Evolutionary conservation across 2,888 invertebrate species (phyloP).

Genomic region (Cryptosula pallasiana): DNA sequence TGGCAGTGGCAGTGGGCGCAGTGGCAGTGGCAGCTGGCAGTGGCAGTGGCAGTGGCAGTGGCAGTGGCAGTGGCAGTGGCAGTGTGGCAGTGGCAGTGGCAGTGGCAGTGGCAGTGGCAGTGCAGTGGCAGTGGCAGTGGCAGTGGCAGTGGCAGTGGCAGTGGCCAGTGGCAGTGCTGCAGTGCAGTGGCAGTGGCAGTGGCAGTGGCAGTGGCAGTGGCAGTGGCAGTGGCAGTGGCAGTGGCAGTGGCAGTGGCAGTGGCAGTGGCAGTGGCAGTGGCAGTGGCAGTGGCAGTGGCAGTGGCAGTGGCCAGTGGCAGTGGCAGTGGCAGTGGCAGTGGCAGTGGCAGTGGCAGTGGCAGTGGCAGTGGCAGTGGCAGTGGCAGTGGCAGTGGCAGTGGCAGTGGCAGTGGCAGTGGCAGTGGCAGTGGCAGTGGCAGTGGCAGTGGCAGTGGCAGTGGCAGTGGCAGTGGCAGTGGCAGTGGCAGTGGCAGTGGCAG

Average conservation of each 20-base stretch:
- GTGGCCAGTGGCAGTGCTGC: not conserved
- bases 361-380: conserved; percentile 10
- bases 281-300: too few relatives aligned
- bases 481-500: conserved; percentile 5
- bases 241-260: too few relatives aligned
- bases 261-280: too few relatives aligned
- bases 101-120: too few relatives aligned
- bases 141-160: not conserved
- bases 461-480: conserved; percentile 5
- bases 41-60: conserved; percentile 2
- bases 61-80: conserved; percentile 5
- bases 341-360: conserved; percentile 10
- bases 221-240: too few relatives aligned
- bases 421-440: conserved; percentile 1
- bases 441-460: conserved; percentile 1
- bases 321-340: conserved; percentile 10
- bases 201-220: too few relatives aligned
- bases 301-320: not conserved
- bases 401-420: conserved; percentile 1
- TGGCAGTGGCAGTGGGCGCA: not conserved
- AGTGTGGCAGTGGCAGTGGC: too few relatives aligned
- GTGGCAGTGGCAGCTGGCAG: conserved; percentile 2
- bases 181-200: not conserved
- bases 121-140: conserved; percentile 2
- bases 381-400: conserved; percentile 5